Evolutionary conservation across 2,113 vertebrate species (phyloP), one percentile per base, ranked within the genome.

Genomic region (Melanerpes formicivorus): DNA sequence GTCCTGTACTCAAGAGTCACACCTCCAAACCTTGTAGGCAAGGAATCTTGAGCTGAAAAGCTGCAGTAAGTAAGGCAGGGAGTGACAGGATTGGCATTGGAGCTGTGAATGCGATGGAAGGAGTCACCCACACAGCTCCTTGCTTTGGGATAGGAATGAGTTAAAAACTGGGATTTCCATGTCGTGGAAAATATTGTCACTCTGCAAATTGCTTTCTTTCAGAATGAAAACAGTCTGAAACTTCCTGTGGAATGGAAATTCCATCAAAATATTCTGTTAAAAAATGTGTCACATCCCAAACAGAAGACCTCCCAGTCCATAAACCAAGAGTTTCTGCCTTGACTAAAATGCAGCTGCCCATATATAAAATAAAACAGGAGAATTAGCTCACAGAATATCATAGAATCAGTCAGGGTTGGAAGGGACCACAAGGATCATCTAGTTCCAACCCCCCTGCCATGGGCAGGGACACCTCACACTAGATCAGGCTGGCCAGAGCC

Each of bases 161-260:
- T 91, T 96, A 94, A 94, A 90, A 93, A 17, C 40, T n/a, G 40
- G 54, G 85, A 90, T 81, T 83, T 93, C 70, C 54, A 48, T 80
- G 58, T 95, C 54, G 69, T 75, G 92, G 93, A 95, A 95, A 91
- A 95, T 80, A 75, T 21, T 80, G 62, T 58, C 85, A 65, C 34
- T 91, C 78, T 62, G 59, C 37, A 93, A 86, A 93, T 40, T 88
- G 32, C 85, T 86, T 27, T 78, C 30, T 62, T 75, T 91, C 90
- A 77, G 52, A 85, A 74, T 18, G 52, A 85, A 92, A 93, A 73
- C 93, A 86, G 69, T 15, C 67, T 88, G 80, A 87, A 94, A 88
- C 37, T 86, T 95, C 76, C 70, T 44, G 50, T 78, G 73, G 73
- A 90, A 84, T 90, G 90, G 92, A 95, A 95, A 95, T 92, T 90